Evolutionary conservation across 1,140 invertebrate genomes (phyloP), one percentile per base, ranked within the genome.

Genomic region (Solenopsis invicta): DNA sequence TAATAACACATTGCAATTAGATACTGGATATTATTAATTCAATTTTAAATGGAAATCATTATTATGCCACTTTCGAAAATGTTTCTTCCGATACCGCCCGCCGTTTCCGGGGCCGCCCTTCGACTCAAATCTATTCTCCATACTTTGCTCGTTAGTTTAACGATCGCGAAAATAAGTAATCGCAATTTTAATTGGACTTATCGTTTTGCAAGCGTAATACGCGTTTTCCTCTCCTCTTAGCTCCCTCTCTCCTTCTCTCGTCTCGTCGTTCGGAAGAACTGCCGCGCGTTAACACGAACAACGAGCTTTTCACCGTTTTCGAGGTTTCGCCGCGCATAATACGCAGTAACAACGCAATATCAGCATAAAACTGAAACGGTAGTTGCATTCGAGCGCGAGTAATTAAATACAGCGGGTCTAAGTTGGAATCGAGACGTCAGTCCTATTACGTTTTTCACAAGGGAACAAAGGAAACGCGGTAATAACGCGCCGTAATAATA

Each of bases 401-500:
- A 84, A 84, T 84, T 75, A 84, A 84, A 84, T 84, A 62, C 67
- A n/a, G 54, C 29, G 13, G 54, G 45, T 84, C 69, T 48, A 29
- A 84, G 29, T 84, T 84, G 69, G 18, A 75, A 84, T 84, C 69
- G 69, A 75, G 80, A 59, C 67, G 41, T 74, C 80, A 82, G 80
- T 61, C 54, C 69, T 74, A 75, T 84, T 84, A 84, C 45, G 54
- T 84, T 84, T 84, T 84, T 75, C 80, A 84, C 37, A 61, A 75
- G 37, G 29, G 80, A 59, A 84, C 80, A 84, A 84, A 84, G 80
- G 54, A 41, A 84, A 84, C 80, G 54, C 69, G 80, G 54, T 82
- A 82, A 82, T 72, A 82, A 82, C 67, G 67, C 66, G 66, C 50
- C 54, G 54, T 84, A 84, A 84, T 84, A 62, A 84, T 75, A 84